Base-by-base conservation (phyloP, 1,140 invertebrate genomes). In the Drosophila nebulosa region DNA sequence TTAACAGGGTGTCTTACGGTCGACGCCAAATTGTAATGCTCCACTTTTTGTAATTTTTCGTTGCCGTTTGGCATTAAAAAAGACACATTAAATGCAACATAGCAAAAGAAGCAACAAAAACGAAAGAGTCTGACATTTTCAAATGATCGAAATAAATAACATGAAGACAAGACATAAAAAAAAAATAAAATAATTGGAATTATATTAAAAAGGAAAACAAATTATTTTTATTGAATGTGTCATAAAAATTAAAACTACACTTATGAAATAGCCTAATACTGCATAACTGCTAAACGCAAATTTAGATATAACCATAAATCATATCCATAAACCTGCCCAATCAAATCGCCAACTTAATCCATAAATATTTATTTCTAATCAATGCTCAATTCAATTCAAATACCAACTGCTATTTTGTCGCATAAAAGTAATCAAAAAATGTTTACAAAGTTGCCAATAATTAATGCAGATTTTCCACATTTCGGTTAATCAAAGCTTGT, bases 81-180 rank as follows among this genome's bases (percentile, higher is more conserved):
- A 69, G 55, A 42, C 58, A 67, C 6, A 35, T 64, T 52, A 24
- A n/a, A 51, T 36, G 50, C 21, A 32, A 27, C 60, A 62, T 5
- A 1, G 39, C 39, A 62, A 60, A 60, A 53, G 30, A 51, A 52
- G 26, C 42, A 42, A 39, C 42, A 32, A 42, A 42, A 56, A 39
- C 27, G 59, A 69, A 58, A 50, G 63, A 59, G 42, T 58, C 65
- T 75, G 72, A 69, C 73, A 75, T 75, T 75, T 75, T 56, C 35
- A 24, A 39, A 10, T 32, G 39, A 46, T 10, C 16, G 12, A 46
- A 60, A 75, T 75, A 75, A 64, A 75, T 75, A 75, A 75, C 35
- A 59, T 24, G 3, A 16, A 46, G 39, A 3, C 39, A 46, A 46
- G 39, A 64, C 56, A 74, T 56, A 39, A 26, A 62, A 52, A 52